Conservation (phyloP, 2,888 invertebrate species). For the Heliothis peltigera region DNA sequence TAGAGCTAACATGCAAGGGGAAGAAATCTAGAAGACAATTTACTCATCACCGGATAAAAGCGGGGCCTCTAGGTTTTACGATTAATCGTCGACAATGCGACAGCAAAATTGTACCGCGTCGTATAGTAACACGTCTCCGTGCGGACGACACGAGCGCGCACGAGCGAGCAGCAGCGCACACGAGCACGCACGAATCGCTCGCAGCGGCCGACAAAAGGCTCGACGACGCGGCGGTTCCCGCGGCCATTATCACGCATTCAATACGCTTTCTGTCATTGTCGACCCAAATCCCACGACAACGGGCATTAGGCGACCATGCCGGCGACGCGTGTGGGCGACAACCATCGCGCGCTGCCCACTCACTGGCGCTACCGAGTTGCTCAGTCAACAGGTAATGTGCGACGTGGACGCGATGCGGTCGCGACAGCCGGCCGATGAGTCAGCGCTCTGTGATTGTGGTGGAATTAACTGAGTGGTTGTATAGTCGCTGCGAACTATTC, state of each 20-base stretch:
- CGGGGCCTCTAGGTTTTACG: not conserved
- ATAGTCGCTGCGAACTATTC: conserved; percentile 5
- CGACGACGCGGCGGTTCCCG: conserved; percentile 13
- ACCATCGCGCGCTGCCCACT: conserved; percentile 18
- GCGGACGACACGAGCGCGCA: not conserved
- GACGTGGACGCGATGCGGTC: conserved; percentile 4
- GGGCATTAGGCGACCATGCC: conserved; percentile 20
- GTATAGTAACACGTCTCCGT: not conserved
- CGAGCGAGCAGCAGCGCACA: not conserved
- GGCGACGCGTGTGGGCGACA: not conserved
- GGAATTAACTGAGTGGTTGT: conserved; percentile 31
- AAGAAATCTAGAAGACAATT: not conserved
- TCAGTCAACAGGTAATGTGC: conserved; percentile 15
- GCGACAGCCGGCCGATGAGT: conserved; percentile 4
- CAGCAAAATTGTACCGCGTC: conserved; percentile 1
- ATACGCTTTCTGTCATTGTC: conserved; percentile 34
- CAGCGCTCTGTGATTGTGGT: conserved; percentile 14
- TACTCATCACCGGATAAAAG: not conserved
- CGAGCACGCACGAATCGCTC: not conserved
- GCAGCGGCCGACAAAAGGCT: conserved; percentile 21
- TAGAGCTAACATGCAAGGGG: not conserved
- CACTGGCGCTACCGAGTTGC: not conserved
- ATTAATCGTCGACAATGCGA: not conserved
- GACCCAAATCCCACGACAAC: conserved; percentile 17
- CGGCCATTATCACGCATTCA: conserved; percentile 35